Percentiles rank a stretch among this genome's conserved stretches.
These are phyloP conservation scores for Eleutherodactylus coqui DNA, from an alignment of 2,797 vertebrate species.

Conservation along the genomic window DNA sequence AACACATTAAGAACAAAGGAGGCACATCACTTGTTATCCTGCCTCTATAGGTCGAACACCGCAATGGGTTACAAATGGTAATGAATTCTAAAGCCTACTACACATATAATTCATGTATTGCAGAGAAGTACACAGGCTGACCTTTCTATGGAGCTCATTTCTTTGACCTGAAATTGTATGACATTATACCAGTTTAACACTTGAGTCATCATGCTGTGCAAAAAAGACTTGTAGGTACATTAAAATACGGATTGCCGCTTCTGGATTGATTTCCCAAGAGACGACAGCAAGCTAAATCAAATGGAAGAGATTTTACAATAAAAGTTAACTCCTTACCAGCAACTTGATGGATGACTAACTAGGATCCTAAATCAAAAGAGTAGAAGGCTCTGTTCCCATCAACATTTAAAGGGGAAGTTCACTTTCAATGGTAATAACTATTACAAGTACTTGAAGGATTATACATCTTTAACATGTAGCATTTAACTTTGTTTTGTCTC, in stretches of 20 bases:
- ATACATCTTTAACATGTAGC: too few species aligned
- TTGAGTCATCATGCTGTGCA: background rate
- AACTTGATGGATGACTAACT: background rate
- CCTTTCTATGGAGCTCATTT: constrained; percentile 2
- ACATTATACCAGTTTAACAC: constrained; percentile 13
- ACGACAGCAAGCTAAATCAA: constrained; percentile 26
- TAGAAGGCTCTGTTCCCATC: background rate
- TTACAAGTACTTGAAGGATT: too few species aligned
- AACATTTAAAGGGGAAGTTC: background rate
- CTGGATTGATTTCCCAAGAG: constrained; percentile 53
- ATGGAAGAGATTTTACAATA: constrained; percentile 20
- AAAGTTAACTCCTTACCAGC: constrained; percentile 27
- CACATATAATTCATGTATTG: background rate
- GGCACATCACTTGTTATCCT: background rate
- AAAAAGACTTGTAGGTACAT: constrained; percentile 28
- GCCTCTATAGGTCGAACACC: background rate
- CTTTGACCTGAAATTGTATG: constrained; percentile 20
- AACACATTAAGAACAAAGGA: background rate
- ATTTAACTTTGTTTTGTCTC: too few species aligned
- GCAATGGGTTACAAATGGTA: background rate
- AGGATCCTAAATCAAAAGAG: background rate
- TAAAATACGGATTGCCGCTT: constrained; percentile 37
- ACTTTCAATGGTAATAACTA: background rate
- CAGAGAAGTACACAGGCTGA: background rate
- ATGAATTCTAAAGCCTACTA: background rate